These are phyloP conservation scores for Micromesistius poutassou DNA, from an alignment of 2,797 vertebrate species.

Conservation along the genomic window DNA sequence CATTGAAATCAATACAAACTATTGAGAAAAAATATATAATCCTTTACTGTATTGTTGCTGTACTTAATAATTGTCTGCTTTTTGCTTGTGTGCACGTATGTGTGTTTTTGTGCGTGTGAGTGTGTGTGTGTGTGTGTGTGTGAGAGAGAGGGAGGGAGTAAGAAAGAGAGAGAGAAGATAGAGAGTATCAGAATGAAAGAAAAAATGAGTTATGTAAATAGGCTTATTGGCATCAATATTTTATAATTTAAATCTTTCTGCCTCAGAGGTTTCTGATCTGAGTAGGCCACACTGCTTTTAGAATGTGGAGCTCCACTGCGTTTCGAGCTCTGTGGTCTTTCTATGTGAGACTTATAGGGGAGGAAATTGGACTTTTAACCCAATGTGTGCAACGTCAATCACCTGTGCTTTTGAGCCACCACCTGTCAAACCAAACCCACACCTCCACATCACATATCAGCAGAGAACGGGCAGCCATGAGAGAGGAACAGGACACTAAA, in stretches of 20 bases:
- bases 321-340: background rate
- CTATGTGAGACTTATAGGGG: background rate
- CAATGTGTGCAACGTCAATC: background rate
- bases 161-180: background rate
- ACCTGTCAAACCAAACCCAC: background rate
- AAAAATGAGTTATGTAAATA: background rate
- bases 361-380: background rate
- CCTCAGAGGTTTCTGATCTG: background rate
- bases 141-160: background rate
- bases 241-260: background rate
- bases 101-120: background rate
- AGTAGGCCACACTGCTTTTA: background rate
- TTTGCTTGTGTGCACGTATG: background rate
- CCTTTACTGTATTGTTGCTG: background rate
- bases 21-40: conserved; percentile 1
- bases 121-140: background rate
- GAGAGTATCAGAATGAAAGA: background rate
- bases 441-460: background rate
- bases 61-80: background rate
- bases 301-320: background rate
- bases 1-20: background rate
- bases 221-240: conserved; percentile 1
- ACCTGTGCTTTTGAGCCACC: background rate
- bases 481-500: background rate
- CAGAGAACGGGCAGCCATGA: background rate